Conservation (phyloP, 92 coral and sea anemone genomes). For the Phenganax stokvisi region DNA sequence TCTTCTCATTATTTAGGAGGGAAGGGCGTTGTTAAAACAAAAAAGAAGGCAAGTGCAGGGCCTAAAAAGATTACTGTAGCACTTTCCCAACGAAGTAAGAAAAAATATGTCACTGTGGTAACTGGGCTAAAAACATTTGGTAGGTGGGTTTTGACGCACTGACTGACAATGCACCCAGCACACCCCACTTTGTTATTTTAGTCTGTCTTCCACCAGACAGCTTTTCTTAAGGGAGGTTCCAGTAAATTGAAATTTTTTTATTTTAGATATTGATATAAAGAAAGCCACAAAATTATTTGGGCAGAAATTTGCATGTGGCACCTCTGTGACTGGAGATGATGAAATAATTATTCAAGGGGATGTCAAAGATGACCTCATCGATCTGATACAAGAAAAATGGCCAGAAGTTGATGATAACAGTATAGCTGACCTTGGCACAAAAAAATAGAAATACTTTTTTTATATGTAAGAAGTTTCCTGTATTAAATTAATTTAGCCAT, state of each 20-base stretch:
- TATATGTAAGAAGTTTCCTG: neutral
- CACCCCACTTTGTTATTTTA: too few relatives aligned
- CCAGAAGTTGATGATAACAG: conserved; percentile 82
- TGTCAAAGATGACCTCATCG: conserved; percentile 80
- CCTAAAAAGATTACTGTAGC: conserved; percentile 69
- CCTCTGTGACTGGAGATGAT: conserved; percentile 94
- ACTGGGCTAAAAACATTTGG: conserved; percentile 92
- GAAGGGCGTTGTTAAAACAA: conserved; percentile 80
- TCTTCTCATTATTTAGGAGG: conserved; percentile 54
- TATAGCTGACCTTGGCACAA: conserved; percentile 64
- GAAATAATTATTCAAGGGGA: conserved; percentile 96
- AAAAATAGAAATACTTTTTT: neutral
- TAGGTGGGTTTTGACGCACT: conserved; percentile 33
- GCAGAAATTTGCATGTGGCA: conserved; percentile 86
- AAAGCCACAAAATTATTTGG: conserved; percentile 92
- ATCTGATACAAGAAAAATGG: conserved; percentile 96
- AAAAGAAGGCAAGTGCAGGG: conserved; percentile 69
- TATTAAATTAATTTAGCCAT: neutral
- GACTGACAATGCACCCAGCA: too few relatives aligned
- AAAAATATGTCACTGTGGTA: conserved; percentile 93
- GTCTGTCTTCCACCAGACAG: too few relatives aligned
- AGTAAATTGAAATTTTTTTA: neutral
- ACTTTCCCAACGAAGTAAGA: conserved; percentile 84
- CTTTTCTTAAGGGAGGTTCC: neutral
- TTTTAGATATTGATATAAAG: conserved; percentile 73